phyloP scores from a whole-genome alignment of 1,140 invertebrate genomes.

The Heterodera carotae region DNA sequence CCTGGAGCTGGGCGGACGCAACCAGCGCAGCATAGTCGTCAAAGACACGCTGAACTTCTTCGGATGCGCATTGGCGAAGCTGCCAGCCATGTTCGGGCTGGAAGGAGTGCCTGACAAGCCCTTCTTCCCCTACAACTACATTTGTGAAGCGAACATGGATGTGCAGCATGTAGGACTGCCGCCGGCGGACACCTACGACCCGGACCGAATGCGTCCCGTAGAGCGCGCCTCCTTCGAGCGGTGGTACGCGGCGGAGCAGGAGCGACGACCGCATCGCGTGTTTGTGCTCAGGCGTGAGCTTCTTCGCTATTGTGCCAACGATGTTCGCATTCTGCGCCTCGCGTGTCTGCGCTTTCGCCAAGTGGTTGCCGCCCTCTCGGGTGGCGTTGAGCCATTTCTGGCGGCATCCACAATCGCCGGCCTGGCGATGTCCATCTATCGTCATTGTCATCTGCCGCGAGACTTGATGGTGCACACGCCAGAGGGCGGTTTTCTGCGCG shows the following conservation, averaged over 20 bases:
- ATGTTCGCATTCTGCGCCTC: constrained; percentile 12
- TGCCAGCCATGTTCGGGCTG: constrained; percentile 18
- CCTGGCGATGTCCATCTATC: background rate
- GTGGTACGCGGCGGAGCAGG: background rate
- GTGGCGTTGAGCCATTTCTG: constrained; percentile 1
- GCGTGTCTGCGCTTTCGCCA: constrained; percentile 1
- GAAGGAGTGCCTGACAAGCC: background rate
- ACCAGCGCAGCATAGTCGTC: constrained; percentile 10
- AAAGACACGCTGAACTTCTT: constrained; percentile 30
- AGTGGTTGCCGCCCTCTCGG: background rate
- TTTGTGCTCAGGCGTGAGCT: constrained; percentile 1
- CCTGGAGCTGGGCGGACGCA: background rate
- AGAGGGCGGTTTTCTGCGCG: constrained; percentile 4
- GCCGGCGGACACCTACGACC: constrained; percentile 17
- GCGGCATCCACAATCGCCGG: constrained; percentile 2
- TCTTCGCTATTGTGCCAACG: background rate
- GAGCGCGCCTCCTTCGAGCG: background rate
- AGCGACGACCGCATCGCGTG: too few relatives aligned
- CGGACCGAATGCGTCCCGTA: background rate
- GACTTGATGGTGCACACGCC: constrained; percentile 3
- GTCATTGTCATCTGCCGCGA: background rate
- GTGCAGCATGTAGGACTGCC: background rate
- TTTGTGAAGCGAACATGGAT: background rate
- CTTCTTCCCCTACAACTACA: constrained; percentile 17
- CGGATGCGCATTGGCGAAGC: background rate